Conservation (phyloP, 2,797 vertebrate species). For the Centroberyx gerrardi region DNA sequence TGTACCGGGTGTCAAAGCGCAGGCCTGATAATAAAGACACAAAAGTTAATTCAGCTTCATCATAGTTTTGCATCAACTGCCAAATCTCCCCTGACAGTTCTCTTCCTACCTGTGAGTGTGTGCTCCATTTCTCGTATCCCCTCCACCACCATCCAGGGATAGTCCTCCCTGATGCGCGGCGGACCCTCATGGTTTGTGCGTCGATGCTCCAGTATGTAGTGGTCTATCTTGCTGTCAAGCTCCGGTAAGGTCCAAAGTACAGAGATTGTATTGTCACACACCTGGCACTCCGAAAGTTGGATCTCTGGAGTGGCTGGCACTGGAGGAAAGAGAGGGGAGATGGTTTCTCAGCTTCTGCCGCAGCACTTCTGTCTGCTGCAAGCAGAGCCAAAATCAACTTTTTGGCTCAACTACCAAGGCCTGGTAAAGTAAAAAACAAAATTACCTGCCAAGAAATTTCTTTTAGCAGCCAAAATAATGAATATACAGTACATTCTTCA, state of each 20-base stretch:
- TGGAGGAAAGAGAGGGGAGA: conserved; percentile 58
- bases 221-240: conserved; percentile 93
- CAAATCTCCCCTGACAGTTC: neutral
- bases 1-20: conserved; percentile 94
- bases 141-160: conserved; percentile 98
- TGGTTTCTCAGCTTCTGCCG: neutral
- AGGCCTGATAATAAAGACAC: conserved; percentile 82
- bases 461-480: too few relatives aligned
- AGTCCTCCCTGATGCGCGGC: conserved; percentile 92
- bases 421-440: too few relatives aligned
- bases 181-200: conserved; percentile 94
- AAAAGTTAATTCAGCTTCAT: neutral
- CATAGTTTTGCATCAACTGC: neutral
- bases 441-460: too few relatives aligned
- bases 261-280: conserved; percentile 92
- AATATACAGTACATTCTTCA: too few relatives aligned
- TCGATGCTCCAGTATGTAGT: conserved; percentile 94
- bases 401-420: too few relatives aligned
- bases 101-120: conserved; percentile 87
- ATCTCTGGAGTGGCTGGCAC: conserved; percentile 95
- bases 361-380: too few relatives aligned
- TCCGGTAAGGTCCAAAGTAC: conserved; percentile 91
- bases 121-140: conserved; percentile 90
- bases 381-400: too few relatives aligned
- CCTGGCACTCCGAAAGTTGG: conserved; percentile 90